These are phyloP conservation scores for Cyprinus carpio DNA, from an alignment of 2,113 vertebrate species.

Conservation along the genomic window DNA sequence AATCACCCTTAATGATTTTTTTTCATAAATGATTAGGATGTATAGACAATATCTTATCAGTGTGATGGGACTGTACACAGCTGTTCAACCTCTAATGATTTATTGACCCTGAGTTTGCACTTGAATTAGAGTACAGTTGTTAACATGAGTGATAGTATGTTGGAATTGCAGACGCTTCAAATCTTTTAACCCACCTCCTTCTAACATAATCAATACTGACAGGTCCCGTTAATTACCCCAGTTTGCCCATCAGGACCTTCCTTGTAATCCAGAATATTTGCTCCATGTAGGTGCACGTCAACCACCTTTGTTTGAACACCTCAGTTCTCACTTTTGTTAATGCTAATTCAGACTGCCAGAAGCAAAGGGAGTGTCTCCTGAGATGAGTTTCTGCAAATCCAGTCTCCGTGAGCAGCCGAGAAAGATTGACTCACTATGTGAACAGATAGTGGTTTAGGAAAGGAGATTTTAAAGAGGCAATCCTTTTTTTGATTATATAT, in stretches of 20 bases:
- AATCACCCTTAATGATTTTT: not conserved
- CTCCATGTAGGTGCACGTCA: not conserved
- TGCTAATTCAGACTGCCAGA: slow-evolving; percentile 2
- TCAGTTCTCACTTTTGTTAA: slow-evolving; percentile 6
- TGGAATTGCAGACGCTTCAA: slow-evolving; percentile 26
- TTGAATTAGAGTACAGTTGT: not conserved
- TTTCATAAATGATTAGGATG: not conserved
- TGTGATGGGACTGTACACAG: not conserved
- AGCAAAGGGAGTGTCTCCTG: slow-evolving; percentile 1
- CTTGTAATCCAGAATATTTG: slow-evolving; percentile 34
- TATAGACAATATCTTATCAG: not conserved
- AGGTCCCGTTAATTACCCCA: slow-evolving; percentile 52
- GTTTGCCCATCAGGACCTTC: slow-evolving; percentile 39
- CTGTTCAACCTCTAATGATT: slow-evolving; percentile 11
- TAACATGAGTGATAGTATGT: slow-evolving; percentile 32
- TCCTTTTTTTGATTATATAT: not conserved
- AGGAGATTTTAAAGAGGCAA: not conserved
- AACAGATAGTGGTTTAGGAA: not conserved
- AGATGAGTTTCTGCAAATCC: not conserved
- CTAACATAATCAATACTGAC: slow-evolving; percentile 56
- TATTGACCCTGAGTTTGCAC: slow-evolving; percentile 13
- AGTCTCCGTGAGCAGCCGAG: not conserved
- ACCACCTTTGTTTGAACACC: slow-evolving; percentile 24
- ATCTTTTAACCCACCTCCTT: slow-evolving; percentile 36
- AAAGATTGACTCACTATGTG: not conserved